A percentile compares a stretch with the other conserved stretches of the same genome.
Evolutionary conservation across 37 sponge, comb jelly and placozoan genomes (phyloP).

Genomic region (Ephydatia muelleri): DNA sequence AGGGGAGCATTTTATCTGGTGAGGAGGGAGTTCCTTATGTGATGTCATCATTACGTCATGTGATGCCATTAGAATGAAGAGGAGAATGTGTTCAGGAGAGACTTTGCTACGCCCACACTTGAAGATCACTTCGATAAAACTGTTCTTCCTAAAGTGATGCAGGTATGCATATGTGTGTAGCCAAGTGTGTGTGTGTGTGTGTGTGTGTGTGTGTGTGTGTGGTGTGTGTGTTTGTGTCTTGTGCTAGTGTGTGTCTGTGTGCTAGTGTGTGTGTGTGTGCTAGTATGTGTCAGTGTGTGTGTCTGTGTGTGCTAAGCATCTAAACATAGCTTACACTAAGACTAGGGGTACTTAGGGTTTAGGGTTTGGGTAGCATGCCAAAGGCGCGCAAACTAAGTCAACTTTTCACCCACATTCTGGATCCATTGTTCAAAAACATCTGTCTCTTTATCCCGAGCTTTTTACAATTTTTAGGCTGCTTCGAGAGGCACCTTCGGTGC

Average conservation of each 20-base stretch:
- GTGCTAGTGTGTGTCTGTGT: not conserved
- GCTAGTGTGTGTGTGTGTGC: not conserved
- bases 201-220: not conserved
- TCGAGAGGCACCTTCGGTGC: too few species aligned
- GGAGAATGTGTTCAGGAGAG: slow-evolving; percentile 34
- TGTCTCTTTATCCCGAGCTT: too few species aligned
- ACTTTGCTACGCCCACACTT: slow-evolving; percentile 87
- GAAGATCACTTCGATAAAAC: slow-evolving; percentile 99
- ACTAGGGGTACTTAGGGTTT: too few species aligned
- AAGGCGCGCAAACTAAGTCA: too few species aligned
- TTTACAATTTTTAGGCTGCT: too few species aligned
- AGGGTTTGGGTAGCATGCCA: too few species aligned
- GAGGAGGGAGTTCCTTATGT: not conserved
- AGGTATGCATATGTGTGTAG: slow-evolving; percentile 38
- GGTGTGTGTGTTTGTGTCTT: too few species aligned
- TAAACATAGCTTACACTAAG: too few species aligned
- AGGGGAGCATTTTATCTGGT: slow-evolving; percentile 95
- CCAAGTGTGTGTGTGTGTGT: not conserved
- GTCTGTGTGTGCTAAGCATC: not conserved
- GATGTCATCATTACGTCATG: not conserved
- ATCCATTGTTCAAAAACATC: too few species aligned
- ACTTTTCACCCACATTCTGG: too few species aligned
- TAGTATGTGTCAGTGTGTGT: not conserved
- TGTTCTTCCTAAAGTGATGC: slow-evolving; percentile 98
- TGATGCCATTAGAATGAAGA: not conserved